Conservation (phyloP, 2,888 invertebrate species). For the Nemotelus pantherinus region DNA sequence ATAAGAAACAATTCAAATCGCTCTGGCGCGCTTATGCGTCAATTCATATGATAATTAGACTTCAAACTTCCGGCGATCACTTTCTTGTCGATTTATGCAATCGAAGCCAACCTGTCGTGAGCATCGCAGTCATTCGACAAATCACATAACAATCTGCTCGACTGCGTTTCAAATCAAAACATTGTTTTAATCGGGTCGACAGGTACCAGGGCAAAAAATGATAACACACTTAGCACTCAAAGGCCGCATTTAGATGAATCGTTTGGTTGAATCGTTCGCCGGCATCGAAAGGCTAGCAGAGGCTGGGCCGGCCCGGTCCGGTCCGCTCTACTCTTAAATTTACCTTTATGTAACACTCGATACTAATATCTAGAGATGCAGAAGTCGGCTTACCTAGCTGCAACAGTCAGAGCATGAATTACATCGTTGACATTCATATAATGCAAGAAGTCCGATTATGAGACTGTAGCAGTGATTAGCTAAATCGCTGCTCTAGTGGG, state of each 20-base stretch:
- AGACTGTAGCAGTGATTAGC: slow-evolving; percentile 12
- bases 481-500: slow-evolving; percentile 27
- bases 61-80: not conserved
- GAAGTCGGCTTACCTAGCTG: too few species aligned
- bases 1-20: too few species aligned
- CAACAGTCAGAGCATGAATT: slow-evolving; percentile 12
- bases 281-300: too few species aligned
- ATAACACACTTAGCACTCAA: not conserved
- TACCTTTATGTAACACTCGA: too few species aligned
- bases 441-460: slow-evolving; percentile 11
- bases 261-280: too few species aligned
- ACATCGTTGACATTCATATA: slow-evolving; percentile 21
- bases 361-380: too few species aligned
- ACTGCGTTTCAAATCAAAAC: not conserved
- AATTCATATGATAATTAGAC: slow-evolving; percentile 5
- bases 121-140: not conserved
- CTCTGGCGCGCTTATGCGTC: not conserved
- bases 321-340: too few species aligned
- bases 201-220: not conserved
- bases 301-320: too few species aligned
- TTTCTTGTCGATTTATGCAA: not conserved
- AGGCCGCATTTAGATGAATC: not conserved
- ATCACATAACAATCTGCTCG: not conserved
- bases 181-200: not conserved
- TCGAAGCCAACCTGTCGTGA: not conserved